Evolutionary conservation across 2,797 vertebrate genomes (phyloP), one percentile per base, ranked within the genome.

Genomic region (Rhinella marina): DNA sequence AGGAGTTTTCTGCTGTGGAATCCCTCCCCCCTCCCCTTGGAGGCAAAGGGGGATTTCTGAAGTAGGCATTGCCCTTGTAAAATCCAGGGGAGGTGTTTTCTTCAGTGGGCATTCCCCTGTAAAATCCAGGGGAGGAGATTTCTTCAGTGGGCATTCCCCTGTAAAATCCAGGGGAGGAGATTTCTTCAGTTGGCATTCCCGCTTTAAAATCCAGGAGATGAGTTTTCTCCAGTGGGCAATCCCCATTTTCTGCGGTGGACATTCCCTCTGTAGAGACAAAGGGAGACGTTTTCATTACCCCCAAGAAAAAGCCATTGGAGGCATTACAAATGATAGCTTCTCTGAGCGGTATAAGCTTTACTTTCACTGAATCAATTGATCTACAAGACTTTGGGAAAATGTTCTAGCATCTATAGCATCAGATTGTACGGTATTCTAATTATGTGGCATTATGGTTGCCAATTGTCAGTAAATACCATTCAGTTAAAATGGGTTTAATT

Each of bases 401-500:
- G 14, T 27, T 27, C 10, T 66, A 66, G 16, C 16, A 32, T 23
- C 70, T 21, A 21, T 73, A 73, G 19, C 9, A 2, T 73, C 8
- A 73, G 17, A 41, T 0, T 41, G 8, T 72, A 10, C 19, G 27
- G 10, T 75, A 50, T 50, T 23, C 48, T 41, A n/a, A n/a, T 9
- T 50, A 23, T 50, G 21, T 12, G 19, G 2, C 5, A 50, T 75
- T 21, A 50, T 75, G 72, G 48, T n/a, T 52, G 0, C 29, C 29
- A 72, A 25, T 75, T 52, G 10, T 75, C 72, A 52, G 21, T 75
- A 50, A 75, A 75, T 75, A 50, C 21, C 72, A 50, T n/a, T 75
- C 19, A 50, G 11, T 52, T 75, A 75, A 50, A 75, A 50, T 27
- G 9, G 3, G n/a, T 75, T 75, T 75, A 50, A 75, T 50, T 75